phyloP scores from a whole-genome alignment of 2,113 vertebrate genomes.

The Melospiza melodia region DNA sequence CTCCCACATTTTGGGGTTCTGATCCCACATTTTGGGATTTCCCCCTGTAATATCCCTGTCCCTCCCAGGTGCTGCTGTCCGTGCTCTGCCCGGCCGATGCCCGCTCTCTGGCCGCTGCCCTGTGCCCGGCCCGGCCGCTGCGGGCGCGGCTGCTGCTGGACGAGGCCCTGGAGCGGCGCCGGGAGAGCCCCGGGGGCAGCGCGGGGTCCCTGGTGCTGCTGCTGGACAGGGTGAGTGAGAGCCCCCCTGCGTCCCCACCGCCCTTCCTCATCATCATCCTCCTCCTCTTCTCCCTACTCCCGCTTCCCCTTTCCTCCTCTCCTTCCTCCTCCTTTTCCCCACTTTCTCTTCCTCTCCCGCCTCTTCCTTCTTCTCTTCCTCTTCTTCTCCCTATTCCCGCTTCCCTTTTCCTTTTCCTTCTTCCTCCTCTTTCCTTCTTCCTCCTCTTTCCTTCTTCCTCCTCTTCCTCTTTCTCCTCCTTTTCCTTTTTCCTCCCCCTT shows the following conservation, averaged over 20 bases:
- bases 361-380: too few species aligned
- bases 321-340: too few species aligned
- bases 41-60: too few species aligned
- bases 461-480: rapidly evolving
- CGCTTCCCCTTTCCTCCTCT: background rate
- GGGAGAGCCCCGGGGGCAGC: too few species aligned
- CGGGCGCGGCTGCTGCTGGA: constrained; percentile 73
- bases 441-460: rapidly evolving
- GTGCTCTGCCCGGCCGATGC: constrained; percentile 75
- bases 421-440: rapidly evolving
- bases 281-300: too few species aligned
- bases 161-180: constrained; percentile 45
- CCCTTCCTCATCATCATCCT: background rate
- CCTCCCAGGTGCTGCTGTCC: constrained; percentile 54
- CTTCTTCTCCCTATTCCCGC: too few species aligned
- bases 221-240: constrained; percentile 86
- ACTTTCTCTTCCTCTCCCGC: too few species aligned
- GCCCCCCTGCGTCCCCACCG: background rate
- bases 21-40: background rate
- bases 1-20: too few species aligned
- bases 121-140: constrained; percentile 63
- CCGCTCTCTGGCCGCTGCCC: constrained; percentile 67
- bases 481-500: rapidly evolving
- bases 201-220: constrained; percentile 79
- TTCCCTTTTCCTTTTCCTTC: too few species aligned